Evolutionary conservation across 1,140 invertebrate genomes (phyloP).

Genomic region (Trichoplusia ni): DNA sequence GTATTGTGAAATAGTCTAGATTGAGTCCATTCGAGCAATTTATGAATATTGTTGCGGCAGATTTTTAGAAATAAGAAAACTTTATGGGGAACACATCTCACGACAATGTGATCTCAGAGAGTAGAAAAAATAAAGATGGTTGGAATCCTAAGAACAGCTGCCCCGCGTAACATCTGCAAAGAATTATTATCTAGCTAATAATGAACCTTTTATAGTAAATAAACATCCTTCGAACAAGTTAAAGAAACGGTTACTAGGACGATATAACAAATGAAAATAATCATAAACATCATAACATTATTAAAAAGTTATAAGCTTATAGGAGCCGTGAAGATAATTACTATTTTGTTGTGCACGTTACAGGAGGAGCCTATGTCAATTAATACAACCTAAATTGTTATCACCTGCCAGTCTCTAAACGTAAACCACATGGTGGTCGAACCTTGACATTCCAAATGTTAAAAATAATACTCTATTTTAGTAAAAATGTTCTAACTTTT

Average conservation of each 20-base stretch:
- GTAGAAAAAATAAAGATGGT: background rate
- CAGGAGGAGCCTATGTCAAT: constrained; percentile 24
- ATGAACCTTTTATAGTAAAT: background rate
- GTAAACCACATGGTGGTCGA: constrained; percentile 70
- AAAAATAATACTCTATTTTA: constrained; percentile 78
- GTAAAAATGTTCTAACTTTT: constrained; percentile 42
- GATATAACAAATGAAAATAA: constrained; percentile 1
- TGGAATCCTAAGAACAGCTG: background rate
- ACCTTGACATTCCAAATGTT: constrained; percentile 76
- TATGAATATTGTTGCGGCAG: background rate
- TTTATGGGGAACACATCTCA: background rate
- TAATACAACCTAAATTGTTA: constrained; percentile 43
- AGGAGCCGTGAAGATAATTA: background rate
- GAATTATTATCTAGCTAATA: constrained; percentile 19
- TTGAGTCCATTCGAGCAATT: no score
- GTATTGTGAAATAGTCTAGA: no score
- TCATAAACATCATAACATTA: background rate
- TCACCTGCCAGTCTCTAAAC: constrained; percentile 65
- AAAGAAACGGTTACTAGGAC: no score
- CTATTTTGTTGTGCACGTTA: no score
- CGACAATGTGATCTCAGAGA: background rate
- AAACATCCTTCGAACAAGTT: no score
- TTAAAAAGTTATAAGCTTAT: background rate
- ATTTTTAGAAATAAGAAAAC: background rate
- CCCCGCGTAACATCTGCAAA: constrained; percentile 8